A percentile compares a stretch with the other conserved stretches of the same genome.
phyloP scores from a whole-genome alignment of 1,140 invertebrate species.

The Schlechtendalia chinensis region DNA sequence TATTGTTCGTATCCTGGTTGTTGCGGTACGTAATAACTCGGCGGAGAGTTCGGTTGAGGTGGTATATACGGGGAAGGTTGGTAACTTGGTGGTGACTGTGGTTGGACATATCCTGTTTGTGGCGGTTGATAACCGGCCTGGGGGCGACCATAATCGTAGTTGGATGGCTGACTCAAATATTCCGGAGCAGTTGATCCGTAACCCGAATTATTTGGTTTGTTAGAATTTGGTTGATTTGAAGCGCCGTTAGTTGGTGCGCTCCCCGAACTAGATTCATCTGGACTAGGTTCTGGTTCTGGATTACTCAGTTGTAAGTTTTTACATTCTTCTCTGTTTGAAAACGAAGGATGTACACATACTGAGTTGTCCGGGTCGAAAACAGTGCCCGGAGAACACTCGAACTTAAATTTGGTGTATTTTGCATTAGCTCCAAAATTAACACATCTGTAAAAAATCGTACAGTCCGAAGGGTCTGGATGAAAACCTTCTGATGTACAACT shows the following conservation, averaged over 20 bases:
- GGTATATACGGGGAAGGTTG: neutral
- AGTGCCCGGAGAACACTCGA: conserved; percentile 69
- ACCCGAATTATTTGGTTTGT: conserved; percentile 12
- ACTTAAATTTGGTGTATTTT: conserved; percentile 60
- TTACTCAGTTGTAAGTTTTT: conserved; percentile 24
- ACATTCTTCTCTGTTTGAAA: conserved; percentile 63
- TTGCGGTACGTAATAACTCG: conserved; percentile 20
- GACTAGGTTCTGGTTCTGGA: conserved; percentile 28
- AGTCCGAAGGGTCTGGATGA: conserved; percentile 61
- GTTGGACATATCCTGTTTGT: conserved; percentile 37
- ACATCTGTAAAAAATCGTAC: conserved; percentile 63
- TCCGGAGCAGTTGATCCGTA: conserved; percentile 19
- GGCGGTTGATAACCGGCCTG: conserved; percentile 31
- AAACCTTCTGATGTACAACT: conserved; percentile 63
- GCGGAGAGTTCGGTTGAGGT: neutral
- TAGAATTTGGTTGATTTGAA: neutral
- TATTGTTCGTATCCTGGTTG: neutral
- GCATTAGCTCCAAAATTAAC: conserved; percentile 57
- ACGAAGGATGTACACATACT: conserved; percentile 67
- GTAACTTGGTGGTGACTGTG: conserved; percentile 21
- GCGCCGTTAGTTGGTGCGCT: neutral
- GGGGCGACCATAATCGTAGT: conserved; percentile 28
- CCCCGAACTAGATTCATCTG: conserved; percentile 27
- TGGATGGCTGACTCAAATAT: conserved; percentile 5
- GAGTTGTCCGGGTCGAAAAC: conserved; percentile 68